Conservation (phyloP, 1,140 invertebrate species). For the Hormaphis cornu region DNA sequence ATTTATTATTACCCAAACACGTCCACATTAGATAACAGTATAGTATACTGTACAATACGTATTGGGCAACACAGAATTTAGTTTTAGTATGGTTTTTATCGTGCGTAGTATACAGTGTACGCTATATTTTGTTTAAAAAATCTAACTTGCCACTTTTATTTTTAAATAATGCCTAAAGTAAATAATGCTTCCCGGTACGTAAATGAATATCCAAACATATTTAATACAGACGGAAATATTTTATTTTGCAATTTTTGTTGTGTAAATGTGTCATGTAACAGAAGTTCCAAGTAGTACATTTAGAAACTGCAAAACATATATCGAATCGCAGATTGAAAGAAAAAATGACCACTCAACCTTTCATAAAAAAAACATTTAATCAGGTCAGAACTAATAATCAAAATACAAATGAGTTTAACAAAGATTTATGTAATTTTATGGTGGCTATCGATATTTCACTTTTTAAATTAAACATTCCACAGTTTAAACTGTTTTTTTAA, state of each 20-base stretch:
- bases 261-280: neutral
- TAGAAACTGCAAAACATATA: neutral
- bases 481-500: neutral
- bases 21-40: no score
- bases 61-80: no score
- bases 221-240: neutral
- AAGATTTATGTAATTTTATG: neutral
- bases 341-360: neutral
- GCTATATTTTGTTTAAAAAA: no score
- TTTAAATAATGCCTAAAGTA: no score
- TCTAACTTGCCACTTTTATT: no score
- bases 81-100: no score
- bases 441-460: neutral
- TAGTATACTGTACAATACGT: no score
- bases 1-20: no score
- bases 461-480: neutral
- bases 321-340: neutral
- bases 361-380: neutral
- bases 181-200: neutral
- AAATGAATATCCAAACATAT: neutral
- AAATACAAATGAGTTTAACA: neutral
- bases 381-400: neutral
- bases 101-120: no score
- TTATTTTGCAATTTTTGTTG: neutral
- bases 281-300: neutral